Conservation (phyloP, 2,113 vertebrate species). For the Spea bombifrons region DNA sequence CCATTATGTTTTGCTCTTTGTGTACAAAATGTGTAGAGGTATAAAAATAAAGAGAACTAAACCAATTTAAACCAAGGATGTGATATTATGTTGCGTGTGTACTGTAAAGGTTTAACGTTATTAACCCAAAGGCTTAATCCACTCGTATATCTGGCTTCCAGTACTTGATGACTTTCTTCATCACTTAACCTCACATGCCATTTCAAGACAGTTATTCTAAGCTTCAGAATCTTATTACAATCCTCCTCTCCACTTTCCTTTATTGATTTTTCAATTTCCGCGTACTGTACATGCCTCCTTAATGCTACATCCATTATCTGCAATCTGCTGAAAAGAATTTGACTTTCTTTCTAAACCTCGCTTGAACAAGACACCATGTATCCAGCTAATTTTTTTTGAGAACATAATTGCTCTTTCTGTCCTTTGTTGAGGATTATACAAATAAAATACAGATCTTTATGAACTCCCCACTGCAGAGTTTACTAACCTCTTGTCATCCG, state of each 20-base stretch:
- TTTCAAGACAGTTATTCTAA: slow-evolving; percentile 40
- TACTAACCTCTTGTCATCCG: background rate
- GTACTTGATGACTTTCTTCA: slow-evolving; percentile 32
- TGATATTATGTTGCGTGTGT: slow-evolving; percentile 11
- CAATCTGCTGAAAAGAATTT: slow-evolving; percentile 41
- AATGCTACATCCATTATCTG: slow-evolving; percentile 44
- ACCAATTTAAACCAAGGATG: slow-evolving; percentile 13
- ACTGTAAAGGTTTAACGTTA: slow-evolving; percentile 31
- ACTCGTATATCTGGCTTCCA: slow-evolving; percentile 27
- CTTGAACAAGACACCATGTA: background rate
- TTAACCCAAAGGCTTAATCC: slow-evolving; percentile 37
- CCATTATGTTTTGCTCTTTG: background rate
- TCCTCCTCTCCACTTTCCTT: slow-evolving; percentile 41
- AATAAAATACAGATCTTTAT: background rate
- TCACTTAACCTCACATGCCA: slow-evolving; percentile 39
- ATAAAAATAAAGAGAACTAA: slow-evolving; percentile 4
- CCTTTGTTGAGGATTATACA: background rate
- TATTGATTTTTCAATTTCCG: slow-evolving; percentile 48
- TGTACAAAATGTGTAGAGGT: background rate
- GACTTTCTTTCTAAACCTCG: slow-evolving; percentile 14
- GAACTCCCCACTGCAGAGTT: background rate
- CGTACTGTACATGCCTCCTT: slow-evolving; percentile 40
- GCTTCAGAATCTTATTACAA: slow-evolving; percentile 41
- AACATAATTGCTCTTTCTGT: background rate
- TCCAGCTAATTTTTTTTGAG: slow-evolving; percentile 8